A percentile compares a stretch with the other conserved stretches of the same genome.
Conservation (phyloP, 2,113 vertebrate species). For the Ceuthmochares aereus region DNA sequence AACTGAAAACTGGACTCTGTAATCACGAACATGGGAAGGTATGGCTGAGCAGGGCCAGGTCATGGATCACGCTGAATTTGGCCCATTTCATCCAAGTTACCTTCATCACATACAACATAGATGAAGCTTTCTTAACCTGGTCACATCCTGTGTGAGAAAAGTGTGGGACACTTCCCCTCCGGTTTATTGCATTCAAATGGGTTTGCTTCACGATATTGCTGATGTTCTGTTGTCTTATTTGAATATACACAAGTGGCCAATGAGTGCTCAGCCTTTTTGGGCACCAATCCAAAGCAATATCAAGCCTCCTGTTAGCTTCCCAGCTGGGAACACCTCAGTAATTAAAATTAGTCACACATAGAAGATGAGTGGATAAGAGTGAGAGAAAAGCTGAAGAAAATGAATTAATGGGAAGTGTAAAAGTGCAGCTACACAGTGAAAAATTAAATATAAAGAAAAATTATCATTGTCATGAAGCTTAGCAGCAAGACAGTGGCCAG, state of each 20-base stretch:
- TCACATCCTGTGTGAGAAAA: not conserved
- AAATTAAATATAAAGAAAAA: slow-evolving; percentile 29
- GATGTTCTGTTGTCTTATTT: not conserved
- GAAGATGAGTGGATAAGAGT: not conserved
- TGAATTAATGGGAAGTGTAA: not conserved
- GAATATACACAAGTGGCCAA: not conserved
- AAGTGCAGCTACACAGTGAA: not conserved
- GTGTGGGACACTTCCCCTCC: not conserved
- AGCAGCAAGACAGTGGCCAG: not conserved
- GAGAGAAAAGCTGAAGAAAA: slow-evolving; percentile 18
- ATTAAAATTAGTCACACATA: slow-evolving; percentile 61
- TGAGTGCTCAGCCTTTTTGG: not conserved
- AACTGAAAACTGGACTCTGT: not conserved
- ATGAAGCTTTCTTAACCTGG: not conserved
- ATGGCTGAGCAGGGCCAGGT: not conserved
- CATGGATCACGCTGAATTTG: not conserved
- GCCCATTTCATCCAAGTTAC: not conserved
- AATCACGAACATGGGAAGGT: not conserved
- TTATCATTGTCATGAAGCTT: not conserved
- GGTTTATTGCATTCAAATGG: not conserved
- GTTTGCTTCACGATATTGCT: not conserved
- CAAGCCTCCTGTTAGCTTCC: not conserved
- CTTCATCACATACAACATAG: accelerated
- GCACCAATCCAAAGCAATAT: slow-evolving; percentile 49
- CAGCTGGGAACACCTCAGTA: slow-evolving; percentile 14